phyloP scores from a whole-genome alignment of 2,797 vertebrate genomes.

The Eulemur albifrons region DNA sequence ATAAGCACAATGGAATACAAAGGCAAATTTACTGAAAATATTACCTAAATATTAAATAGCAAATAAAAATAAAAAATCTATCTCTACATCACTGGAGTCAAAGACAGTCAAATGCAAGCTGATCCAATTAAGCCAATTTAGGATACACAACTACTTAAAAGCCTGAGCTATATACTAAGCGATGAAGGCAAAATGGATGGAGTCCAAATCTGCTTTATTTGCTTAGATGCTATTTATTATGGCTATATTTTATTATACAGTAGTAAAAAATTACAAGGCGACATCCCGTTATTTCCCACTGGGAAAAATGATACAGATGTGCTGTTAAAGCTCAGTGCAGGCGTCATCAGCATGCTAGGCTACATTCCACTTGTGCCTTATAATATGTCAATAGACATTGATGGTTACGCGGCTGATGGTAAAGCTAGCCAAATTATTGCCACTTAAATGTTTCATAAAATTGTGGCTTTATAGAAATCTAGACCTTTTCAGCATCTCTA shows the following conservation, averaged over 20 bases:
- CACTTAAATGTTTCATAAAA: conserved; percentile 69
- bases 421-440: conserved; percentile 67
- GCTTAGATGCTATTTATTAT: conserved; percentile 82
- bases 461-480: conserved; percentile 42
- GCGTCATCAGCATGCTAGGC: conserved; percentile 64
- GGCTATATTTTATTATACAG: conserved; percentile 83
- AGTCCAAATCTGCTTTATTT: conserved; percentile 81
- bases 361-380: conserved; percentile 73
- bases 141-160: conserved; percentile 9
- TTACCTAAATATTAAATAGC: not conserved
- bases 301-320: conserved; percentile 82
- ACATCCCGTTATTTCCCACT: conserved; percentile 81
- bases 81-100: not conserved
- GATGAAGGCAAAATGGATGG: conserved; percentile 77
- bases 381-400: conserved; percentile 73
- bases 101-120: conserved; percentile 10
- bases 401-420: conserved; percentile 72
- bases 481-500: not conserved
- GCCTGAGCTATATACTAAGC: conserved; percentile 57
- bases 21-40: conserved; percentile 35
- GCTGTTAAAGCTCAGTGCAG: conserved; percentile 77
- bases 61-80: conserved; percentile 40
- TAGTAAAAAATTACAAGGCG: conserved; percentile 84
- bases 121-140: conserved; percentile 66
- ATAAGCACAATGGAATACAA: not conserved